Evolutionary conservation across 2,797 vertebrate species (phyloP), one percentile per base, ranked within the genome.

Genomic region (Serranus cabrilla): DNA sequence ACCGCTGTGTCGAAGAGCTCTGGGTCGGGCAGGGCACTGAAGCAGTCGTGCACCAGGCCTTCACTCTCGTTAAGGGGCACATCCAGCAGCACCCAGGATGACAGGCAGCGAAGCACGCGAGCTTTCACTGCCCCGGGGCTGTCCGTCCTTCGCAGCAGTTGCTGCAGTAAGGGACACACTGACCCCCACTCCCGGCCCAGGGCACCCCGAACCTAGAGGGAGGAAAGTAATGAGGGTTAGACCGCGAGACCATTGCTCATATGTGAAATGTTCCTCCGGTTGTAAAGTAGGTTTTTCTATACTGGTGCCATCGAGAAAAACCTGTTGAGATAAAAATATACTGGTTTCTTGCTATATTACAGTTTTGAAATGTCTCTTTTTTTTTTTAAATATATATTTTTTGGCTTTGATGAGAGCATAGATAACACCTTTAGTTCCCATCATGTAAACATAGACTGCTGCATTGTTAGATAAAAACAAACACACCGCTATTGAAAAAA

Each of bases 1-100:
- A 99, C 98, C 0, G 98, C 98, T 4, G 96, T 97, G 93, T 99
- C 98, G 0, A 99, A 99, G 83, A 99, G 97, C 94, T 99, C 98
- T 0, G 97, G 97, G 94, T 99, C 97, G 37, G 95, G 95, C 69
- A 99, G 95, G 8, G 98, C 96, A 4, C 94, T 90, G 85, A 99
- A 99, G 85, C 97, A 96, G 84, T 98, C 97, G 70, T 98, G 96
- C 83, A 99, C 96, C 90, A 99, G 94, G 42, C 94, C 96, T 90
- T 99, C 98, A 0, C 98, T 99, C 91, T 99, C 97, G 71, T 93
- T 96, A 81, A 99, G 94, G 0, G 98, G 97, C 74, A 99, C 97
- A 72, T 99, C 98, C 90, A 99, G 93, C 91, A 98, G 96, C 56
- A 99, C 97, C 98, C 98, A 99, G 81, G 98, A 99, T 81, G 98